Conservation (phyloP, 2,113 vertebrate genomes). For the Silurus asotus region DNA sequence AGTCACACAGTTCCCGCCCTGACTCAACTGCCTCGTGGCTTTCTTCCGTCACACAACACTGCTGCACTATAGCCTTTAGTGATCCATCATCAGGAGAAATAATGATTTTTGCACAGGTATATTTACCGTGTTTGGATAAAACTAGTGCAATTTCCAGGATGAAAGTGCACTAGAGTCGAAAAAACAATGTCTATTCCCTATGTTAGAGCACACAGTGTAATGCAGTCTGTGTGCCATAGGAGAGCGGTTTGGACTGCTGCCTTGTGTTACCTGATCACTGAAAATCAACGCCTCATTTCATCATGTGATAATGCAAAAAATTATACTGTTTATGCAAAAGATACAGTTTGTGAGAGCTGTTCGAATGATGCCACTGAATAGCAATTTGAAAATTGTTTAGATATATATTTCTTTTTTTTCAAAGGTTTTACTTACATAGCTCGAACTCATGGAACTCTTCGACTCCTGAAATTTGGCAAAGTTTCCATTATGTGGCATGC, state of each 20-base stretch:
- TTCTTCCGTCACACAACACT: conserved; percentile 37
- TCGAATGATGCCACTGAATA: too few species aligned
- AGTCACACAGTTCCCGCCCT: conserved; percentile 76
- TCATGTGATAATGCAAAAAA: neutral
- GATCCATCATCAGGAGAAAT: neutral
- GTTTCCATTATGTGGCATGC: too few species aligned
- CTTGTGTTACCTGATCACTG: neutral
- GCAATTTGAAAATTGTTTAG: too few species aligned
- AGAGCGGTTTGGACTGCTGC: neutral
- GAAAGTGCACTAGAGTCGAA: neutral
- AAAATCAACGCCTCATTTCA: neutral
- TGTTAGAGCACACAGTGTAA: neutral
- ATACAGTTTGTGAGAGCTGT: too few species aligned
- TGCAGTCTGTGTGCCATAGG: neutral
- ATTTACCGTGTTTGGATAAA: neutral
- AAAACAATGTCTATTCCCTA: neutral
- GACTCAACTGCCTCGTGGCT: conserved; percentile 43
- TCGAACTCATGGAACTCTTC: too few species aligned
- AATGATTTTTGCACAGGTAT: too few species aligned
- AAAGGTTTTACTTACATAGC: too few species aligned
- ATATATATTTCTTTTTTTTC: too few species aligned
- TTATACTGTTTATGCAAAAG: neutral
- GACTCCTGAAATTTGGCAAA: too few species aligned
- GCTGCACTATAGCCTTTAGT: neutral
- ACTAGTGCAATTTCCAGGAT: neutral